Evolutionary conservation across 1,140 invertebrate genomes (phyloP), one percentile per base, ranked within the genome.

Genomic region (Pteromalus puparum): DNA sequence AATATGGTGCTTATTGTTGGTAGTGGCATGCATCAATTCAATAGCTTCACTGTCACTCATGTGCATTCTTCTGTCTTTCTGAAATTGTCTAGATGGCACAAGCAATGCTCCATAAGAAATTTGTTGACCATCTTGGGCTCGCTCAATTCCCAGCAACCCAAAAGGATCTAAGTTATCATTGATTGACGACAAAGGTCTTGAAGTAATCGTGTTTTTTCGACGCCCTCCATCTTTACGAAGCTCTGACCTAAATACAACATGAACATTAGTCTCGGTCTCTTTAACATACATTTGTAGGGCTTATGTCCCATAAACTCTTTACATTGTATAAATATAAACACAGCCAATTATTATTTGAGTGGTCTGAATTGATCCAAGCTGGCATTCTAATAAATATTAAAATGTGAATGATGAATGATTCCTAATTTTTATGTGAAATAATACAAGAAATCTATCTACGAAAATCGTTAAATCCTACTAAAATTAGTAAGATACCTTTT

Each of bases 21-120:
- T 86, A 42, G 73, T 4, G 89, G 92, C 77, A 90, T 90, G 89
- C 78, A 88, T 85, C n/a, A 93, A 42, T 79, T 95, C 94, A 88
- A 92, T 92, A n/a, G 93, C 91, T 82, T 95, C 95, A 85, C 93
- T 93, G 85, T 95, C 94, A 87, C 92, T 89, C 90, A 93, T 83
- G 88, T 93, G 89, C 90, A 94, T 85, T 93, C 92, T 93, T 87
- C 90, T 90, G 24, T 93, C 92, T 72, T 88, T 92, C 83, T 91
- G 91, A 86, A 93, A 93, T 82, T 96, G 94, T 89, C 95, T 94
- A 21, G 96, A 96, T 38, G 97, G 97, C 87, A 97, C 95, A 84
- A 98, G 93, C 75, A 98, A 92, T 90, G 97, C 96, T 74, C 96
- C 96, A 92, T 98, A 98, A 34, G 97, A 98, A 87, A 98, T 96